A percentile compares a stretch with the other conserved stretches of the same genome.
These are phyloP conservation scores for Ptilonorhynchus violaceus DNA, from an alignment of 2,113 vertebrate species.

Conservation along the genomic window DNA sequence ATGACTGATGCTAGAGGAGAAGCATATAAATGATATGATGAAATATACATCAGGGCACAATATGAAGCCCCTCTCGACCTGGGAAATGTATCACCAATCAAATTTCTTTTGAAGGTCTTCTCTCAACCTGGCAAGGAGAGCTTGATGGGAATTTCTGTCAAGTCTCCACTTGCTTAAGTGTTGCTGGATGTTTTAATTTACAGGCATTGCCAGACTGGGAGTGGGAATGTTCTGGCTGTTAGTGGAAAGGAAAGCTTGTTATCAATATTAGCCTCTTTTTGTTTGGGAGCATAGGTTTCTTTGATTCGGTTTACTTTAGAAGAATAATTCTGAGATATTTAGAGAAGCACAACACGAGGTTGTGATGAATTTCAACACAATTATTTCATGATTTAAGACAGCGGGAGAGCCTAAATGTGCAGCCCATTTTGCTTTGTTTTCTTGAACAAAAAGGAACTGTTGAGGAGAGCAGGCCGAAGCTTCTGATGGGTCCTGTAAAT, in stretches of 20 bases:
- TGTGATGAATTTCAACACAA: background rate
- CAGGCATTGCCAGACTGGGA: background rate
- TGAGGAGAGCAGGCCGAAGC: background rate
- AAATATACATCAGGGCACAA: slow-evolving; percentile 50
- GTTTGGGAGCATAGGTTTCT: background rate
- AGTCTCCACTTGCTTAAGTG: background rate
- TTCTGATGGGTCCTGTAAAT: slow-evolving; percentile 33
- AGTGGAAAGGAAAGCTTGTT: background rate
- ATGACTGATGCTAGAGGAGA: slow-evolving; percentile 43
- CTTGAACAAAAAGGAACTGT: slow-evolving; percentile 13
- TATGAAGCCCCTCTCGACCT: slow-evolving; percentile 23
- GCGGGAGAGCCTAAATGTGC: background rate
- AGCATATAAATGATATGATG: slow-evolving; percentile 45
- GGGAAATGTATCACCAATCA: slow-evolving; percentile 48
- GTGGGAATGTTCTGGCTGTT: background rate
- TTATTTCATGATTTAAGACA: slow-evolving; percentile 27
- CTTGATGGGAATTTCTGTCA: slow-evolving; percentile 47
- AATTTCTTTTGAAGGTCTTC: slow-evolving; percentile 45
- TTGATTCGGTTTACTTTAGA: background rate
- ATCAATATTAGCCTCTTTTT: background rate
- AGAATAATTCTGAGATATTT: background rate
- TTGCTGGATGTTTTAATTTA: slow-evolving; percentile 9
- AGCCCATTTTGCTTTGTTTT: background rate
- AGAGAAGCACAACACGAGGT: background rate
- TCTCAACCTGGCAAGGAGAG: background rate